Percentiles rank a stretch among this genome's conserved stretches.
Evolutionary conservation across 2,113 vertebrate genomes (phyloP).

Genomic region (Ammodytes dubius): DNA sequence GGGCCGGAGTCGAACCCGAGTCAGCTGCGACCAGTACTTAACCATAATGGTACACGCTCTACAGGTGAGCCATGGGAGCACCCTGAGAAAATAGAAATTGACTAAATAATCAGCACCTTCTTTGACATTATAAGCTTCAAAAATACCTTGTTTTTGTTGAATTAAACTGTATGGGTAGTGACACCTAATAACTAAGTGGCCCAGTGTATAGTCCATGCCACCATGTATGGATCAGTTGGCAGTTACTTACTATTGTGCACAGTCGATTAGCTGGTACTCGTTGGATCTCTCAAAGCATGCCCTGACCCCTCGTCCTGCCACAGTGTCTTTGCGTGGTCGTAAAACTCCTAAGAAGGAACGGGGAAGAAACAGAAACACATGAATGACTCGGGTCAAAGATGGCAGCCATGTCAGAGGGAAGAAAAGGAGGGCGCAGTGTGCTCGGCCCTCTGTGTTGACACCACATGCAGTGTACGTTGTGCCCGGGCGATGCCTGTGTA

Average conservation of each 20-base stretch:
- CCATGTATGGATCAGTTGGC: not conserved
- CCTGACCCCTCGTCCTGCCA: slow-evolving; percentile 96
- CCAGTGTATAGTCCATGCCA: not conserved
- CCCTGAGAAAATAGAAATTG: no score
- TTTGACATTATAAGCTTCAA: not conserved
- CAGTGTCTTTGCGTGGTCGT: slow-evolving; percentile 95
- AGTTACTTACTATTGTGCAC: slow-evolving; percentile 97
- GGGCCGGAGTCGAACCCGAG: no score
- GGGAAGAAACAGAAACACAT: not conserved
- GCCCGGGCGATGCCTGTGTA: slow-evolving; percentile 52
- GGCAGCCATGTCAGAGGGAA: not conserved
- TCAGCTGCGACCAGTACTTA: no score
- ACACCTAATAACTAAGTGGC: not conserved
- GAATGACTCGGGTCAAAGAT: not conserved
- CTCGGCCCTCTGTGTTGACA: slow-evolving; percentile 61
- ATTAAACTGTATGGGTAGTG: not conserved
- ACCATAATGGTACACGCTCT: no score
- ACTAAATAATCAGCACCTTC: not conserved
- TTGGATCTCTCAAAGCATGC: slow-evolving; percentile 98
- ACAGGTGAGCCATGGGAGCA: no score
- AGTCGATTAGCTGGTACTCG: slow-evolving; percentile 98
- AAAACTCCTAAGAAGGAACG: slow-evolving; percentile 90
- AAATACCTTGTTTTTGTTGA: not conserved
- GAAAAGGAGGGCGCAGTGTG: slow-evolving; percentile 31
- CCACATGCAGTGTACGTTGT: slow-evolving; percentile 53